Conservation (phyloP, 2,113 vertebrate genomes). For the Sceloporus undulatus region DNA sequence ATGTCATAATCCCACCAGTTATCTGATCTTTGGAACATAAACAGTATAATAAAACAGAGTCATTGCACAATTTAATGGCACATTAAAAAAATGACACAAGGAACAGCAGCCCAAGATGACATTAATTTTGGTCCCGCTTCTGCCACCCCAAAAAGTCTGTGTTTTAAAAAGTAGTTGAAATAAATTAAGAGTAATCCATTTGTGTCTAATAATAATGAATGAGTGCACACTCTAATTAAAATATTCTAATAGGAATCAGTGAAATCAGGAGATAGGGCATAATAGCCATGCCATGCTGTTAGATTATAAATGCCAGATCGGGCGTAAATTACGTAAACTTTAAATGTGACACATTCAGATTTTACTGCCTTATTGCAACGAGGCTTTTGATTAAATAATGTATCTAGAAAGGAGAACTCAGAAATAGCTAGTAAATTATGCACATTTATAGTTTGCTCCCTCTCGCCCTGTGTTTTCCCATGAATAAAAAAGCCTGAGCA, state of each 20-base stretch:
- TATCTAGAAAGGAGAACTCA: conserved; percentile 64
- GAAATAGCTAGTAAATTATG: conserved; percentile 66
- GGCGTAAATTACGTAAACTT: conserved; percentile 63
- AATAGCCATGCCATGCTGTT: conserved; percentile 21
- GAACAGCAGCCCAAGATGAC: background rate
- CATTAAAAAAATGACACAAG: background rate
- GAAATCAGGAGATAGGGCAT: conserved; percentile 51
- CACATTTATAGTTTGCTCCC: conserved; percentile 47
- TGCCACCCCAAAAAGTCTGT: background rate
- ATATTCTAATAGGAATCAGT: conserved; percentile 48
- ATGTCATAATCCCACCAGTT: conserved; percentile 1
- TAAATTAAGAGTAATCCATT: conserved; percentile 32
- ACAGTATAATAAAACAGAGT: background rate
- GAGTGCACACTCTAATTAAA: conserved; percentile 45
- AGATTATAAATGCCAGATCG: conserved; percentile 33
- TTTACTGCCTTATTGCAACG: conserved; percentile 66
- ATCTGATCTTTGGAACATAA: background rate
- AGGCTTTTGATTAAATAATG: conserved; percentile 72
- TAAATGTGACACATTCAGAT: conserved; percentile 61
- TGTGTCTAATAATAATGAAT: conserved; percentile 47
- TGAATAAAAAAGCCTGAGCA: conserved; percentile 36
- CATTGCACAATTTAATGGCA: background rate
- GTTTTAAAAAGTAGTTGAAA: conserved; percentile 11
- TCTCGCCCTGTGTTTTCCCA: conserved; percentile 9
- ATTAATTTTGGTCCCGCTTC: conserved; percentile 5